A percentile compares a stretch with the other conserved stretches of the same genome.
Conservation (phyloP, 2,888 invertebrate genomes). For the Chaetogeoica ovagalla region DNA sequence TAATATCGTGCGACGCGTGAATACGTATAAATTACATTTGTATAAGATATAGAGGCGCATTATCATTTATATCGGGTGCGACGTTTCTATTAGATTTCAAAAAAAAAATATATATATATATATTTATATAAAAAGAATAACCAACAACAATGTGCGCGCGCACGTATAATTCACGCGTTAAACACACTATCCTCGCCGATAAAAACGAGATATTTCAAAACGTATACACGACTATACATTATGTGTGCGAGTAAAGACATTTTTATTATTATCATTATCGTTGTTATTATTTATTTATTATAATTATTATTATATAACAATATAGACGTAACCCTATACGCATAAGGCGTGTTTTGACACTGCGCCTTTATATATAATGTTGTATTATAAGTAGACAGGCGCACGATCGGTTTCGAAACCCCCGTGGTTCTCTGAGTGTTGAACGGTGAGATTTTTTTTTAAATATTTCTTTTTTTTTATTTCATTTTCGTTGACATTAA, state of each 20-base stretch:
- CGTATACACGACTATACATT: no score
- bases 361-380: constrained; percentile 17
- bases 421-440: constrained; percentile 30
- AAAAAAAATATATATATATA: no score
- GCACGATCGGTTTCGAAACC: constrained; percentile 20
- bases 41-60: no score
- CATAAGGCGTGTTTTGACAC: constrained; percentile 31
- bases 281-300: neutral
- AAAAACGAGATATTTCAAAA: neutral
- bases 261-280: neutral
- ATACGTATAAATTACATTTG: neutral
- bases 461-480: no score
- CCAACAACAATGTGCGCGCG: no score
- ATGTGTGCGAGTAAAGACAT: neutral
- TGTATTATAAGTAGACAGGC: neutral
- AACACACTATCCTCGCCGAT: neutral
- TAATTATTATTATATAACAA: neutral
- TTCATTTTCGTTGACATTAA: constrained; percentile 15
- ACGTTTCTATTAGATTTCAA: neutral
- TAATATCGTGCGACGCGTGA: neutral
- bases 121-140: no score
- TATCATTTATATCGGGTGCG: no score
- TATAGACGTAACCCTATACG: neutral
- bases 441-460: constrained; percentile 43
- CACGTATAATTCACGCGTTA: constrained; percentile 1